phyloP scores from a whole-genome alignment of 2,797 vertebrate species.

The Sternotherus odoratus region DNA sequence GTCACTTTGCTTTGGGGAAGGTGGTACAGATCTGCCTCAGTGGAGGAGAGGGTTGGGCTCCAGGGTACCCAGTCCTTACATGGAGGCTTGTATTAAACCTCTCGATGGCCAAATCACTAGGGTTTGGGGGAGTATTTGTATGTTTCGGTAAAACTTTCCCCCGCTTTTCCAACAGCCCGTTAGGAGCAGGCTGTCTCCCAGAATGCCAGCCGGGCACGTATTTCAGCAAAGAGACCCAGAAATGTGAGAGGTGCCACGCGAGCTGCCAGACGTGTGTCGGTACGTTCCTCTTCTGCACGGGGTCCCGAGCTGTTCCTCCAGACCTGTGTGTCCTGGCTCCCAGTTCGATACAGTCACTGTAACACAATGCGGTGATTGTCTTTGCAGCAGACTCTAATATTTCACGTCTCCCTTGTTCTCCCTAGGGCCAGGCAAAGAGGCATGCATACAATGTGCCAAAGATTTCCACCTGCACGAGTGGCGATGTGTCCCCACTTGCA shows the following conservation, averaged over 20 bases:
- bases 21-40: accelerated
- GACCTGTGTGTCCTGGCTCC: neutral
- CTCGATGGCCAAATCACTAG: neutral
- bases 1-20: neutral
- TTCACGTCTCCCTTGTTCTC: neutral
- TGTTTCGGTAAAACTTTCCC: neutral
- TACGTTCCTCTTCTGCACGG: conserved; percentile 24
- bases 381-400: neutral
- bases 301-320: neutral
- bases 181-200: conserved; percentile 88
- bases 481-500: conserved; percentile 86
- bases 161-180: conserved; percentile 79
- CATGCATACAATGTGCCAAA: conserved; percentile 86
- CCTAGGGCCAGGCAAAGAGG: conserved; percentile 83
- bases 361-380: accelerated
- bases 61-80: neutral
- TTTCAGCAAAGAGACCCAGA: conserved; percentile 86
- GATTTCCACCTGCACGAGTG: conserved; percentile 86
- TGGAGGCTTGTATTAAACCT: neutral
- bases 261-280: conserved; percentile 88
- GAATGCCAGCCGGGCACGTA: conserved; percentile 88
- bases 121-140: neutral
- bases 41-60: neutral
- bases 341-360: accelerated
- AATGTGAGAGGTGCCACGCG: conserved; percentile 85